Base-by-base conservation (phyloP, 2,888 invertebrate genomes). In the Dendrolimus pini region DNA sequence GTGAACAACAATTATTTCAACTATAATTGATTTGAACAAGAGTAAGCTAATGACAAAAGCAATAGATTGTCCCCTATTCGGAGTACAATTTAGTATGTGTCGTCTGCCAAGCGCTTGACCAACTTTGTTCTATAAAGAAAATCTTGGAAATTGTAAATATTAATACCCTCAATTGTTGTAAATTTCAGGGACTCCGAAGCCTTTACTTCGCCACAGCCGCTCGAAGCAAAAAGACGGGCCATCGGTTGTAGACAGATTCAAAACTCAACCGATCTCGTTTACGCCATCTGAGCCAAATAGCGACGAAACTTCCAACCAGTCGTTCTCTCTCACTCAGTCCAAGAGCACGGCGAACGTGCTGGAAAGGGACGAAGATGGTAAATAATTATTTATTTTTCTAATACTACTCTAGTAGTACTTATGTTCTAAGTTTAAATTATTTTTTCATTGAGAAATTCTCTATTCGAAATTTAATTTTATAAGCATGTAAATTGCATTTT, bases 191-290 rank as follows among this genome's bases (percentile, higher is more conserved):
- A 83, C 82, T 56, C 89, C 91, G 41, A 90, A 85, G 69, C 89
- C 91, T 58, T 67, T 90, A 59, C 72, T 91, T 52, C 89, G 91
- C 59, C 91, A 91, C 80, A 87, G 80, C 70, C 85, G 91, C 67
- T 86, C 87, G 58, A 91, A 88, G 70, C 60, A 79, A 62, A 89
- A 86, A 73, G 89, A 90, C 65, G 82, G 80, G 55, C 75, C 82
- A 13, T 75, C 84, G n/a, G 78, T 89, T 64, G 75, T 77, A 57
- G 90, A 91, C 55, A 92, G 90, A 61, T 94, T 94, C 83, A 92
- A 93, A 66, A 95, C 95, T 1, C 95, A 96, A 86, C 95, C 96
- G 1, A 93, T 96, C 52, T 94, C 94, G 2, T 89, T 92, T 62
- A 92, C 93, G 12, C 61, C 79, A 9, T 69, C 76, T 7, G 70